Evolutionary conservation across 2,888 invertebrate species (phyloP).

Genomic region (Polyommatus iphigenia): DNA sequence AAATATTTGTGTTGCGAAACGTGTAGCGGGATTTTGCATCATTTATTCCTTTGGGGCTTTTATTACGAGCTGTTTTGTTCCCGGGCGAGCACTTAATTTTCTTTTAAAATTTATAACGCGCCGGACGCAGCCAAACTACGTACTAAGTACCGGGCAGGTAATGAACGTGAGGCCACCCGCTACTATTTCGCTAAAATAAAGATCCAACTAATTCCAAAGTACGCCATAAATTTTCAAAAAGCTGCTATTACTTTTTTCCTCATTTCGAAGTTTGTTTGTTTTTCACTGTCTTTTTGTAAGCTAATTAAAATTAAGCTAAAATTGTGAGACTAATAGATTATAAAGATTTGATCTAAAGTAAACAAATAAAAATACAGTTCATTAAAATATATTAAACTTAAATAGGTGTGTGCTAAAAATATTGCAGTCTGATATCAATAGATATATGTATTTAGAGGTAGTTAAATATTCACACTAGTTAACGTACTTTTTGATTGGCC

Average conservation of each 20-base stretch:
- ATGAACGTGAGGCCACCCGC: conserved; percentile 33
- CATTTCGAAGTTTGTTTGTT: neutral
- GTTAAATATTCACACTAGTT: neutral
- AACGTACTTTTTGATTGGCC: neutral
- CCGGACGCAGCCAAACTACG: conserved; percentile 33
- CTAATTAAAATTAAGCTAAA: neutral
- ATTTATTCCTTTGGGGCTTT: conserved; percentile 40
- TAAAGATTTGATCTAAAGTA: neutral
- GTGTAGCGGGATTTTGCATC: conserved; percentile 7
- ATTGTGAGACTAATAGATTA: neutral
- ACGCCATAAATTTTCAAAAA: conserved; percentile 26
- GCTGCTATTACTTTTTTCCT: neutral
- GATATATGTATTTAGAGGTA: too few relatives aligned
- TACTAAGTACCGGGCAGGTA: conserved; percentile 36
- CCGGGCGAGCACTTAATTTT: conserved; percentile 34
- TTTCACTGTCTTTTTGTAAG: neutral
- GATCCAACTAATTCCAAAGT: conserved; percentile 26
- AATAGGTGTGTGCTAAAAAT: too few relatives aligned
- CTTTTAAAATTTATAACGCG: conserved; percentile 34
- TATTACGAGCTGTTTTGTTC: conserved; percentile 37
- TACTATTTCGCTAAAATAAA: conserved; percentile 28
- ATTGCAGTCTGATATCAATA: too few relatives aligned
- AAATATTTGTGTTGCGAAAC: conserved; percentile 7
- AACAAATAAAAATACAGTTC: too few relatives aligned
- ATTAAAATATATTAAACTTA: too few relatives aligned